A percentile compares a stretch with the other conserved stretches of the same genome.
These are phyloP conservation scores for Pecten maximus DNA, from an alignment of 2,888 invertebrate species.

Conservation along the genomic window DNA sequence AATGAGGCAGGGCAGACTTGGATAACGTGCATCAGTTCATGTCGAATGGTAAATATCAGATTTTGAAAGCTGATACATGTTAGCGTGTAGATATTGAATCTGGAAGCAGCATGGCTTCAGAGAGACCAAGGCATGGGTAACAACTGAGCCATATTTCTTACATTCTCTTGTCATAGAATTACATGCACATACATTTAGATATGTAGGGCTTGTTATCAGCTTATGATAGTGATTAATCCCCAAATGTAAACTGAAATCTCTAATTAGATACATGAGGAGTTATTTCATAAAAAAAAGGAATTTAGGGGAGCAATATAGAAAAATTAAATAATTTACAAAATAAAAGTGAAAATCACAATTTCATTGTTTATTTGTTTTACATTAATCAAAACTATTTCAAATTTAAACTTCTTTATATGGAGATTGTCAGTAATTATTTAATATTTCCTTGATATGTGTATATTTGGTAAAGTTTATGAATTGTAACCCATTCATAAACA, in stretches of 20 bases:
- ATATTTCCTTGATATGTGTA: too few relatives aligned
- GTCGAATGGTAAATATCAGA: conserved; percentile 32
- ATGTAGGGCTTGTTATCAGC: not conserved
- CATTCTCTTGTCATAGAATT: not conserved
- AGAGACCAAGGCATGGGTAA: not conserved
- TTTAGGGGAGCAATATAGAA: too few relatives aligned
- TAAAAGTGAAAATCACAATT: too few relatives aligned
- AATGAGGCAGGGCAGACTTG: conserved; percentile 24
- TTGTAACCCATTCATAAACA: too few relatives aligned
- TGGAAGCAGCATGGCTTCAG: conserved; percentile 32
- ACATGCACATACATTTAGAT: conserved; percentile 27
- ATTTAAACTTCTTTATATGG: too few relatives aligned
- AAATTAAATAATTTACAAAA: too few relatives aligned
- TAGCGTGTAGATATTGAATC: conserved; percentile 16
- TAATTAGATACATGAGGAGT: not conserved
- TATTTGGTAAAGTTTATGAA: too few relatives aligned
- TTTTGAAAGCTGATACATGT: conserved; percentile 35
- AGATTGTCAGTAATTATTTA: too few relatives aligned
- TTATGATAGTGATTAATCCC: not conserved
- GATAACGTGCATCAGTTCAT: conserved; percentile 7
- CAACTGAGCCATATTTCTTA: not conserved
- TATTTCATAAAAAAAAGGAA: too few relatives aligned
- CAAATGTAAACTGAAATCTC: not conserved
- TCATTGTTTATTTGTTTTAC: too few relatives aligned
- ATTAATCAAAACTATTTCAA: too few relatives aligned